A percentile compares a stretch with the other conserved stretches of the same genome.
phyloP scores from a whole-genome alignment of 1,140 invertebrate species.

The Nautilus pompilius region DNA sequence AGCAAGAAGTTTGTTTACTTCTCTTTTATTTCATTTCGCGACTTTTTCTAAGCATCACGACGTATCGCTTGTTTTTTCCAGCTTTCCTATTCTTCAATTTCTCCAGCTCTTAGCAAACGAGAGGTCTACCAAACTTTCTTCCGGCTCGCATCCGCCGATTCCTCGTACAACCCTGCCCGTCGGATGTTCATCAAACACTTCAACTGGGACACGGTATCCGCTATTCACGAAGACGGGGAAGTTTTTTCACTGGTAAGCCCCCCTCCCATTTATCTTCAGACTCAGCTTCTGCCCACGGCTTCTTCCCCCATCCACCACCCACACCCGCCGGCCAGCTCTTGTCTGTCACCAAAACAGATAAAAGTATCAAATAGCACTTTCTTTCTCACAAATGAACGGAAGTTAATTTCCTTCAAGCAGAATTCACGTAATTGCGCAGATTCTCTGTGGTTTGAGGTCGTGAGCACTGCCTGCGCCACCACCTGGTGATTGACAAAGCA shows the following conservation, averaged over 20 bases:
- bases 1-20: neutral
- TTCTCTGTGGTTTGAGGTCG: too few species aligned
- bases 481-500: too few species aligned
- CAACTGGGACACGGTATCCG: constrained; percentile 81
- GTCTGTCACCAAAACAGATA: too few species aligned
- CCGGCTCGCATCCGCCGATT: constrained; percentile 80
- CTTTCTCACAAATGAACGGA: too few species aligned
- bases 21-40: neutral
- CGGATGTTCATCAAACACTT: constrained; percentile 79
- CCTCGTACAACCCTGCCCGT: constrained; percentile 80
- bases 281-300: neutral
- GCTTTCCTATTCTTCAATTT: constrained; percentile 83
- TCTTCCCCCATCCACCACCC: too few species aligned
- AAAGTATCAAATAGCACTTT: too few species aligned
- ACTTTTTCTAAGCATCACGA: neutral
- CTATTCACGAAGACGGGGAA: constrained; percentile 81
- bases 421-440: too few species aligned
- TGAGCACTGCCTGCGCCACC: too few species aligned
- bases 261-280: neutral
- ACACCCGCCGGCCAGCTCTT: too few species aligned
- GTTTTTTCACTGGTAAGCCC: constrained; percentile 71
- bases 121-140: constrained; percentile 84
- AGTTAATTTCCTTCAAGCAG: too few species aligned
- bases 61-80: constrained; percentile 53
- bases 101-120: constrained; percentile 79